Evolutionary conservation across 2,888 invertebrate genomes (phyloP), one percentile per base, ranked within the genome.

Genomic region (Aspidapion aeneum): DNA sequence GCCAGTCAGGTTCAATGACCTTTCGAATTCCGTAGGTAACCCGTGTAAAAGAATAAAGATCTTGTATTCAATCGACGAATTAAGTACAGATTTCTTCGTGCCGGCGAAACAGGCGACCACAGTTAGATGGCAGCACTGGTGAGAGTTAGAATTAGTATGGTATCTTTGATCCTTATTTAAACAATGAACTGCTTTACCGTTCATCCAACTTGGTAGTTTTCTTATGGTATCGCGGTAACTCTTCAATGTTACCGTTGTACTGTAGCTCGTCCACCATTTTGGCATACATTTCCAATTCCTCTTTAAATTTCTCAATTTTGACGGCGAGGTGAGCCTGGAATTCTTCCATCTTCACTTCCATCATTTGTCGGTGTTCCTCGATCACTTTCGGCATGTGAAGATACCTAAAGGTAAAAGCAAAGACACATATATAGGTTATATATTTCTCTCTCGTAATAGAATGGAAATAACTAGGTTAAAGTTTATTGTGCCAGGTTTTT

Each of bases 181-280:
- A 12, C 35, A 35, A 35, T n/a, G n/a, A n/a, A n/a, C n/a, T n/a
- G n/a, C 49, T 50, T 57, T 74, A 84, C 83, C 87, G 86, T 61
- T 86, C 85, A 76, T 96, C 93, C 48, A 98, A 81, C 55, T 87
- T 84, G n/a, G 85, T 86, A 0, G 96, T 92, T 69, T 93, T 90
- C 58, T 88, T 86, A 58, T 92, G 87, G 75, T 98, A 97, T 74
- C 90, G 90, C 12, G 88, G 84, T 61, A 98, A 83, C 63, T 94
- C 90, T 1, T 89, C 87, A 60, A 96, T 85, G 62, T 96, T 93
- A 0, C 96, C 96, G 86, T 93, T 94, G 68, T 90, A 87, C 72
- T 93, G 90, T 74, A 96, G 87, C 72, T 94, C 93, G 66, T 94
- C 90, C 35, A 91, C 89, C 78, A 94, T 91, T 64, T 86, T 86